Conservation (phyloP, 2,888 invertebrate species). For the Caradrina clavipalpis region DNA sequence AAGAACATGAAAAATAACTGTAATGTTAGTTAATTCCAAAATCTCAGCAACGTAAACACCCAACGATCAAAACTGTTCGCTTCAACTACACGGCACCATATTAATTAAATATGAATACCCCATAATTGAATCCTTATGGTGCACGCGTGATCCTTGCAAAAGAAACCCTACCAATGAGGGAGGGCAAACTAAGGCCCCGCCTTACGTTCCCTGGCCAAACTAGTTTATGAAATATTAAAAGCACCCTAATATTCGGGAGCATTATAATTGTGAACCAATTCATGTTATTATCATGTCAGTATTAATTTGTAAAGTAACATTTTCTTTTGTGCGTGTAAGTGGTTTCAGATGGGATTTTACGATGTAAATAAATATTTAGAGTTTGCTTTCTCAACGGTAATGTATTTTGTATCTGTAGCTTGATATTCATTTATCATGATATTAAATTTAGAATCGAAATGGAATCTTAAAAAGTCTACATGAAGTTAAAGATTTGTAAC, state of each 20-base stretch:
- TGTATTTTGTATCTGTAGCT: slow-evolving; percentile 32
- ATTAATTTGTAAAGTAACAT: slow-evolving; percentile 82
- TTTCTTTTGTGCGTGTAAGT: slow-evolving; percentile 72
- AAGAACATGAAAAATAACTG: neutral
- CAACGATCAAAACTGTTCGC: slow-evolving; percentile 76
- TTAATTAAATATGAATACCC: slow-evolving; percentile 90
- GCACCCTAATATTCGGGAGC: slow-evolving; percentile 79
- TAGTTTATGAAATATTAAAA: slow-evolving; percentile 86
- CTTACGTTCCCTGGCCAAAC: slow-evolving; percentile 75
- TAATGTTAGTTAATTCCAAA: neutral
- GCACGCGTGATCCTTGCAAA: slow-evolving; percentile 80
- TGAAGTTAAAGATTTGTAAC: neutral
- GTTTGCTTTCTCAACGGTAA: slow-evolving; percentile 40
- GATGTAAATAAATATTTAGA: slow-evolving; percentile 63
- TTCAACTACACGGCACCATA: slow-evolving; percentile 71
- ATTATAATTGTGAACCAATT: slow-evolving; percentile 86
- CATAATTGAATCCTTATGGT: slow-evolving; percentile 87
- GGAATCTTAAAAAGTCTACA: neutral
- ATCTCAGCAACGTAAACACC: slow-evolving; percentile 5
- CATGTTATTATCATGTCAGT: slow-evolving; percentile 88
- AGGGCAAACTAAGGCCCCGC: slow-evolving; percentile 80
- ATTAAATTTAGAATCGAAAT: slow-evolving; percentile 1
- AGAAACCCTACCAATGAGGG: slow-evolving; percentile 72
- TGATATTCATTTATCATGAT: neutral
- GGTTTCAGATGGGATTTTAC: slow-evolving; percentile 75